These are phyloP conservation scores for Calypte anna DNA, from an alignment of 2,113 vertebrate genomes.

Conservation along the genomic window DNA sequence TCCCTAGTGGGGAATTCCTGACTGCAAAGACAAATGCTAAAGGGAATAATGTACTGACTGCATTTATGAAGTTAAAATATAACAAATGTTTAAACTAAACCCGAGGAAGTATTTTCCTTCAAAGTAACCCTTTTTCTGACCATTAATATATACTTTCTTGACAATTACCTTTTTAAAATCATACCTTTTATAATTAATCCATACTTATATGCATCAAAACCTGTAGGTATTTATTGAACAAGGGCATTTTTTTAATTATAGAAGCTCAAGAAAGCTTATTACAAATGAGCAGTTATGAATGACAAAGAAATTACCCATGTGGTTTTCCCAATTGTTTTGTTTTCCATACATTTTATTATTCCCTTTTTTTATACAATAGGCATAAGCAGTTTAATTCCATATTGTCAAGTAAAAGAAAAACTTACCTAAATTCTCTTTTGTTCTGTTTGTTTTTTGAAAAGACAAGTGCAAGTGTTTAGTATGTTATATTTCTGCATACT, in stretches of 20 bases:
- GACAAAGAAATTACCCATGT: neutral
- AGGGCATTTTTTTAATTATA: neutral
- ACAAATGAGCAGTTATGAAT: neutral
- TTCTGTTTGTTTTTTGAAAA: neutral
- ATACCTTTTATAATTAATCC: neutral
- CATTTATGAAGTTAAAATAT: neutral
- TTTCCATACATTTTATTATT: neutral
- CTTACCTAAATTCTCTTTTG: neutral
- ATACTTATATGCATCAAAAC: neutral
- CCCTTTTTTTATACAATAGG: neutral
- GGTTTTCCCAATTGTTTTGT: neutral
- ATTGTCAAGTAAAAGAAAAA: neutral
- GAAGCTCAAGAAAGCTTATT: neutral
- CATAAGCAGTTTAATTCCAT: neutral
- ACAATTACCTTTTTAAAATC: neutral
- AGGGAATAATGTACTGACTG: rapidly evolving
- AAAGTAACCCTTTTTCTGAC: neutral
- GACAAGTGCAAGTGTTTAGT: neutral
- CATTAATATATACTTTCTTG: neutral
- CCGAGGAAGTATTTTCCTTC: neutral
- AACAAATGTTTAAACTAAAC: neutral
- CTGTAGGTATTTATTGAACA: neutral
- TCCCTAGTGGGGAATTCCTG: neutral
- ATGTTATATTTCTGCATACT: neutral
- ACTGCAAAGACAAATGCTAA: neutral